These are phyloP conservation scores for Salminus brasiliensis DNA, from an alignment of 2,113 vertebrate genomes.

Conservation along the genomic window DNA sequence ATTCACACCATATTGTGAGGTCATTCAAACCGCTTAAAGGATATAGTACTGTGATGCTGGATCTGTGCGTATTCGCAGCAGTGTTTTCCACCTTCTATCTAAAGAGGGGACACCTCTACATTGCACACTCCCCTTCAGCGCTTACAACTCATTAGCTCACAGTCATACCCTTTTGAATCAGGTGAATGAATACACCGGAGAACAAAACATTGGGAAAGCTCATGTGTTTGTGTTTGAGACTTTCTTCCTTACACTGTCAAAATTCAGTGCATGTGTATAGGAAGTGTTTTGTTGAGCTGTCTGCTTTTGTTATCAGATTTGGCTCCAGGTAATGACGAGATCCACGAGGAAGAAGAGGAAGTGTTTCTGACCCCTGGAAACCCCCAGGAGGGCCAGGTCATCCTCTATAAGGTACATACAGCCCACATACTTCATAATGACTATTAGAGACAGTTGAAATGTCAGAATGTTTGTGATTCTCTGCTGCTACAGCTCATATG, in stretches of 20 bases:
- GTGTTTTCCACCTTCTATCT: background rate
- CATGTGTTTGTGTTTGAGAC: background rate
- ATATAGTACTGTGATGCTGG: background rate
- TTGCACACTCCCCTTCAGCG: background rate
- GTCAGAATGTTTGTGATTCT: background rate
- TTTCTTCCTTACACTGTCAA: background rate
- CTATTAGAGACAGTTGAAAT: background rate
- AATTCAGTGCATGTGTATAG: background rate
- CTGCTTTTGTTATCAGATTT: conserved; percentile 78
- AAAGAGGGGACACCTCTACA: background rate
- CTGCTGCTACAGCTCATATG: background rate
- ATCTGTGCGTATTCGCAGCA: background rate
- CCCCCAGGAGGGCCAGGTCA: conserved; percentile 94
- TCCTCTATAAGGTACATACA: conserved; percentile 88
- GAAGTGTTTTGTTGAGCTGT: background rate
- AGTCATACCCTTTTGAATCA: background rate
- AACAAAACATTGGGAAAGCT: background rate
- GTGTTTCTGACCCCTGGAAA: conserved; percentile 90
- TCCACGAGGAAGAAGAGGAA: conserved; percentile 94
- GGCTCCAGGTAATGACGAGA: conserved; percentile 94
- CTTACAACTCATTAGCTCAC: background rate
- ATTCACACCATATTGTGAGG: too few relatives aligned
- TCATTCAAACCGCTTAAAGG: too few relatives aligned
- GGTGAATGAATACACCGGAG: background rate
- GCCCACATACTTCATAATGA: background rate